phyloP scores from a whole-genome alignment of 2,797 vertebrate genomes.

The Ptychadena robeensis region DNA sequence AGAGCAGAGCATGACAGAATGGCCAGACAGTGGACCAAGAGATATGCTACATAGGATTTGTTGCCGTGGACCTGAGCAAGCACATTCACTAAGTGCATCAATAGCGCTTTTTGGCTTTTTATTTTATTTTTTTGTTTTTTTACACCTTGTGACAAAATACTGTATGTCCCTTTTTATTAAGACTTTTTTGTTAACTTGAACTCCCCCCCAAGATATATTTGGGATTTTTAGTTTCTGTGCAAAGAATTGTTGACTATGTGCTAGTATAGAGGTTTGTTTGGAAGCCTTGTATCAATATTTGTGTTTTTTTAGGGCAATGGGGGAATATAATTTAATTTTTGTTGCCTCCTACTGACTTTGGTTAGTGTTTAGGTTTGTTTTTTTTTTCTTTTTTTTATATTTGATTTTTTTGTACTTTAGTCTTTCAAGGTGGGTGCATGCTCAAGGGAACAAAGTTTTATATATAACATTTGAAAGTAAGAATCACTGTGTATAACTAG shows the following conservation, averaged over 20 bases:
- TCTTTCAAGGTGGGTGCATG: constrained; percentile 93
- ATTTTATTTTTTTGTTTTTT: constrained; percentile 72
- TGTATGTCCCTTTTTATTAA: constrained; percentile 72
- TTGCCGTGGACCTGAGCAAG: constrained; percentile 87
- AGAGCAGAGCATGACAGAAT: constrained; percentile 84
- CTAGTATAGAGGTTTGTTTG: constrained; percentile 88
- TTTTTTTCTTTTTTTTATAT: constrained; percentile 62
- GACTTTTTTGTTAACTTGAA: constrained; percentile 91
- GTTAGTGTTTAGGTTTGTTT: constrained; percentile 77
- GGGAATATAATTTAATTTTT: constrained; percentile 80
- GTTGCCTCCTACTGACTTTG: constrained; percentile 84
- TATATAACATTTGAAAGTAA: constrained; percentile 81
- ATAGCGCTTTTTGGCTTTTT: constrained; percentile 78
- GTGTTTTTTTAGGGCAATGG: constrained; percentile 70
- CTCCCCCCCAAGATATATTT: constrained; percentile 88
- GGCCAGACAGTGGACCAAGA: constrained; percentile 86
- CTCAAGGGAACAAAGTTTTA: constrained; percentile 86
- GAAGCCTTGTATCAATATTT: constrained; percentile 89
- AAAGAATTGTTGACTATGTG: constrained; percentile 93
- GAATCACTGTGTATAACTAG: constrained; percentile 87
- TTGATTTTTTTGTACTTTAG: constrained; percentile 83
- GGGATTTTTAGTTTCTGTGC: constrained; percentile 92
- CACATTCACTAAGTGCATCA: constrained; percentile 97
- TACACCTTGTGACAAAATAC: constrained; percentile 88
- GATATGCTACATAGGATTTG: constrained; percentile 81